These are phyloP conservation scores for Microhierax caerulescens DNA, from an alignment of 2,797 vertebrate species.

Conservation along the genomic window DNA sequence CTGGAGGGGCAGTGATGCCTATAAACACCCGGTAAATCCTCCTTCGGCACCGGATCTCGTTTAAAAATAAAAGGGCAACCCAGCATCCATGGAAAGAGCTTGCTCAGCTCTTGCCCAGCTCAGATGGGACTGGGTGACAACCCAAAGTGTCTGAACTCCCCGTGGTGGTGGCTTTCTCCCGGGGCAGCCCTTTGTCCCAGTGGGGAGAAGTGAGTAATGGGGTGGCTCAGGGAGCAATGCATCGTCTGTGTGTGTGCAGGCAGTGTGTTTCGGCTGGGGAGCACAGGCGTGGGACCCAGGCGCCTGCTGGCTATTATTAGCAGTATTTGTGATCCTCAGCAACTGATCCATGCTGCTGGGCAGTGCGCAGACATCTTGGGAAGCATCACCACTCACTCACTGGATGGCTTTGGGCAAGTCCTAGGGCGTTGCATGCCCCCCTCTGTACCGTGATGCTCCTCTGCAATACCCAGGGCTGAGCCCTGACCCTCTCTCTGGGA, in stretches of 20 bases:
- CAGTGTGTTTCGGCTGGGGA: neutral
- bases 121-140: accelerated
- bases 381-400: neutral
- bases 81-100: neutral
- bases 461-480: neutral
- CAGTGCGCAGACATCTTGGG: neutral
- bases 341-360: neutral
- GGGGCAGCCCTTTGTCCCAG: neutral
- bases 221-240: neutral
- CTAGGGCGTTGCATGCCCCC: neutral
- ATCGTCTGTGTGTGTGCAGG: accelerated
- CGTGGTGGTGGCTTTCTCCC: neutral
- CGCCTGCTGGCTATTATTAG: constrained; percentile 25
- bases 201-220: neutral
- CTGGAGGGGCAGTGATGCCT: neutral
- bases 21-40: neutral
- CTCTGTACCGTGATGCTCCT: neutral
- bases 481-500: accelerated
- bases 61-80: constrained; percentile 7
- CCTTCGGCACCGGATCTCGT: neutral
- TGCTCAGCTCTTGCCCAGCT: neutral
- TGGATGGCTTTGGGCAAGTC: neutral
- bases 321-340: constrained; percentile 1
- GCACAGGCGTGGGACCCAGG: neutral
- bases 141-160: neutral